Evolutionary conservation across 1,140 invertebrate genomes (phyloP).

Genomic region (Steinernema khuongi): DNA sequence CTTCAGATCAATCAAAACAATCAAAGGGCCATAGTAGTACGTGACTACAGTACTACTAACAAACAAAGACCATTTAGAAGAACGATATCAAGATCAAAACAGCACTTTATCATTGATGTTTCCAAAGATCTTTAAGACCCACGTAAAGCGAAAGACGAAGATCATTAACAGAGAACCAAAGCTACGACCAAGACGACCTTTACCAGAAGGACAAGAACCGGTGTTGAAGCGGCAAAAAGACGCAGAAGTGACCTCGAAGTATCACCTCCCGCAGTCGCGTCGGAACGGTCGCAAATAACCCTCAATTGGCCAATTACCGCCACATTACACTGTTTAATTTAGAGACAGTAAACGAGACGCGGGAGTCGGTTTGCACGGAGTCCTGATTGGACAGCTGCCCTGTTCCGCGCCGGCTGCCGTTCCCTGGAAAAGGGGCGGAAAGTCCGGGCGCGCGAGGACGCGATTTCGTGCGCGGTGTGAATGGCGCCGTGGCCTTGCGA

Average conservation of each 20-base stretch:
- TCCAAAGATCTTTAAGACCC: too few species aligned
- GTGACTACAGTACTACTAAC: too few species aligned
- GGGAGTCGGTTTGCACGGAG: not conserved
- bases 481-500: not conserved
- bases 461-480: not conserved
- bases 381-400: not conserved
- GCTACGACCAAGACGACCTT: too few species aligned
- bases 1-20: too few species aligned
- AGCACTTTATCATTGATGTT: too few species aligned
- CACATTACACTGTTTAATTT: conserved; percentile 4
- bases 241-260: not conserved
- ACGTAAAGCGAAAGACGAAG: too few species aligned
- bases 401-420: too few species aligned
- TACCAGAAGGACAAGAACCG: not conserved
- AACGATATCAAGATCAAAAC: too few species aligned
- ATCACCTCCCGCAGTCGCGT: not conserved
- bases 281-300: not conserved
- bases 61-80: too few species aligned
- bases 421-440: not conserved
- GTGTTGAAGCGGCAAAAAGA: not conserved
- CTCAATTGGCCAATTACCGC: not conserved
- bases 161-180: too few species aligned
- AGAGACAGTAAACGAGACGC: not conserved
- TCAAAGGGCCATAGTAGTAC: too few species aligned
- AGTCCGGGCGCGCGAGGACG: not conserved